Percentiles rank a stretch among this genome's conserved stretches.
phyloP scores from a whole-genome alignment of 2,113 vertebrate species.

The Limnothrissa miodon region DNA sequence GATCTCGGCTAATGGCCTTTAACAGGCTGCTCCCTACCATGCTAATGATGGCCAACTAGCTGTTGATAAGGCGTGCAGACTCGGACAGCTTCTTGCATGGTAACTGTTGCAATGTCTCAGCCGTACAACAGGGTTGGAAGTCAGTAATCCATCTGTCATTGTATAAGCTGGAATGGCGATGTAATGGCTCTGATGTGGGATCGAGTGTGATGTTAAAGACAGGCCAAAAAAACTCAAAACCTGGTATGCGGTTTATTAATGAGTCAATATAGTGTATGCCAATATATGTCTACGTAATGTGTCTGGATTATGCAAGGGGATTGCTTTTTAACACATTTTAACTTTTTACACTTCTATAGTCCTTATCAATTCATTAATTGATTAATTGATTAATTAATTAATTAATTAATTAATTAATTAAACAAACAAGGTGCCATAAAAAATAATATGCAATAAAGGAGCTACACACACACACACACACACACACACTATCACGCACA shows the following conservation, averaged over 20 bases:
- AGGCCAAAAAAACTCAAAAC: not conserved
- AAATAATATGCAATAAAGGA: not conserved
- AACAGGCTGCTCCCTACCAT: conserved; percentile 32
- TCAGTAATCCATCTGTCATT: not conserved
- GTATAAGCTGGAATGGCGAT: not conserved
- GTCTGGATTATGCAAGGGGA: not conserved
- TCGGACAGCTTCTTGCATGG: not conserved
- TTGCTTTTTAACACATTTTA: too few species aligned
- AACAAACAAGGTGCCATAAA: too few species aligned
- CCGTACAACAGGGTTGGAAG: not conserved
- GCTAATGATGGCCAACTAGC: conserved; percentile 43
- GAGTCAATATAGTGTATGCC: not conserved
- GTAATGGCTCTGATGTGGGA: not conserved
- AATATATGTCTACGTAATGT: not conserved
- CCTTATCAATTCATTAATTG: not conserved
- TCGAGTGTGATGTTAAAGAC: not conserved
- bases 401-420: too few species aligned
- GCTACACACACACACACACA: not conserved
- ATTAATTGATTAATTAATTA: too few species aligned
- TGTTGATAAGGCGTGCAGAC: conserved; percentile 30
- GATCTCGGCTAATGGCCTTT: conserved; percentile 47
- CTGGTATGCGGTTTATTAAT: not conserved
- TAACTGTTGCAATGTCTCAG: not conserved
- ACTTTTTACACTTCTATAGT: not conserved
- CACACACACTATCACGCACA: not conserved